Evolutionary conservation across 2,797 vertebrate species (phyloP).

Genomic region (Sebastes vulpes): DNA sequence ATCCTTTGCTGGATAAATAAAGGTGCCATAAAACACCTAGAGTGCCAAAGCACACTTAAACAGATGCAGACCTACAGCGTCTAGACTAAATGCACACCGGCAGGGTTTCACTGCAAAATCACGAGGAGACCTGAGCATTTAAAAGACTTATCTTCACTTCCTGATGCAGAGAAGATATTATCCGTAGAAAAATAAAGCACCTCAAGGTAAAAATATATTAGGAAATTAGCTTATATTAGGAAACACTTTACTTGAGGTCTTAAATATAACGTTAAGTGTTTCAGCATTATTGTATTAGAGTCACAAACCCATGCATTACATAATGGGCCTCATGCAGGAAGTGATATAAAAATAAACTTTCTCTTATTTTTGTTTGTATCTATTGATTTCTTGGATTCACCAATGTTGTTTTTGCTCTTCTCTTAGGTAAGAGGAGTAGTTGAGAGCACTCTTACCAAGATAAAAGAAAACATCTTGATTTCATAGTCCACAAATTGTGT

Average conservation of each 20-base stretch:
- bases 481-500: no score
- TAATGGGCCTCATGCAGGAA: background rate
- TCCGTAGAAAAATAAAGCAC: background rate
- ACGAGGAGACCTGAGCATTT: background rate
- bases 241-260: background rate
- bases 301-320: background rate
- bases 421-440: no score
- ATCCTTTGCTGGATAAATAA: slow-evolving; percentile 28
- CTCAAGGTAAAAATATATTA: background rate
- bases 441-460: no score
- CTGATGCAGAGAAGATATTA: background rate
- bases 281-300: background rate
- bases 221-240: background rate
- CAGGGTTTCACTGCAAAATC: background rate
- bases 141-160: background rate
- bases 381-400: no score
- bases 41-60: background rate
- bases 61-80: background rate
- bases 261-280: background rate
- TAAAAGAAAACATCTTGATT: no score
- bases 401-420: no score
- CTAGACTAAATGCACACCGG: background rate
- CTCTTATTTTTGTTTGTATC: no score
- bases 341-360: no score
- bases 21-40: background rate